Evolutionary conservation across 2,113 vertebrate species (phyloP).

Genomic region (Misgurnus anguillicaudatus): DNA sequence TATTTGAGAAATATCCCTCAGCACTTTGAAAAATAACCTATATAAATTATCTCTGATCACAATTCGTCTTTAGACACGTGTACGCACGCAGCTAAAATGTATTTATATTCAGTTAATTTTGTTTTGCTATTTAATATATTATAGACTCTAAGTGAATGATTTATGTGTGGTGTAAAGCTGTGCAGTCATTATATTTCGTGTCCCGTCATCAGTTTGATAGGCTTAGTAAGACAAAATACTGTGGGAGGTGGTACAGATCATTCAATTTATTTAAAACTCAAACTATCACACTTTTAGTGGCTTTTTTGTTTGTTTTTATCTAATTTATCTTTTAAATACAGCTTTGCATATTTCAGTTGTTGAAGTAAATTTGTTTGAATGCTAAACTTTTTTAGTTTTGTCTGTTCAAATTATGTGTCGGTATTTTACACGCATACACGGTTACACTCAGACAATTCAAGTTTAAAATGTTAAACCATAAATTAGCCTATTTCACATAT

Average conservation of each 20-base stretch:
- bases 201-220: background rate
- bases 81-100: background rate
- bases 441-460: background rate
- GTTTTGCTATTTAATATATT: no score
- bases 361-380: background rate
- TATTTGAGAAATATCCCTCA: background rate
- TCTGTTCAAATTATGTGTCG: background rate
- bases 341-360: background rate
- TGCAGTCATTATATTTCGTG: conserved; percentile 16
- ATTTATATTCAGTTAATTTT: no score
- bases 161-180: conserved; percentile 6
- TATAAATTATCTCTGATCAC: background rate
- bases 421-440: background rate
- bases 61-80: background rate
- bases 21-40: no score
- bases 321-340: background rate
- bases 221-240: background rate
- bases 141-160: no score
- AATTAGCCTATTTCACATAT: background rate
- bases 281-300: background rate
- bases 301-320: background rate
- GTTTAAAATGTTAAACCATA: no score
- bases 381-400: background rate
- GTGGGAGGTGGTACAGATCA: conserved; percentile 29
- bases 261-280: background rate